These are phyloP conservation scores for Heliconius melpomene DNA, from an alignment of 1,140 invertebrate genomes.

Conservation along the genomic window DNA sequence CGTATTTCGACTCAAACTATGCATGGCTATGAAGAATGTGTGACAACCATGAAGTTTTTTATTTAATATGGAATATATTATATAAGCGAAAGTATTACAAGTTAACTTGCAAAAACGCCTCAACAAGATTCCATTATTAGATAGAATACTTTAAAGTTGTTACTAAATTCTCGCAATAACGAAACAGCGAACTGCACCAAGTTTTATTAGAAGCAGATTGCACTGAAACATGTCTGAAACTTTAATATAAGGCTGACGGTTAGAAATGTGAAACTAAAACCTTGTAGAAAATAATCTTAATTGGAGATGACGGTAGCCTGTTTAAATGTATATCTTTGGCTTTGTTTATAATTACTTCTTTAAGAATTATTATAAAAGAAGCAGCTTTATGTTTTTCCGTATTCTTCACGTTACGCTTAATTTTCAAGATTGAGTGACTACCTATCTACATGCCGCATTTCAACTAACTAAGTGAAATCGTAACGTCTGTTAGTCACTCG, in stretches of 20 bases:
- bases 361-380: too few relatives aligned
- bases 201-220: conserved; percentile 32
- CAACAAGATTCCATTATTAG: conserved; percentile 9
- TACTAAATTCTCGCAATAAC: conserved; percentile 29
- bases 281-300: conserved; percentile 24
- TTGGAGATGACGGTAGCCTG: conserved; percentile 16
- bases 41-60: too few relatives aligned
- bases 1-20: too few relatives aligned
- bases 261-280: conserved; percentile 20
- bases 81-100: background rate
- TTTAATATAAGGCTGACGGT: conserved; percentile 30
- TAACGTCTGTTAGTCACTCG: too few relatives aligned
- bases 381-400: too few relatives aligned
- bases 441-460: too few relatives aligned
- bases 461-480: too few relatives aligned
- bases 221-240: conserved; percentile 23
- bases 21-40: too few relatives aligned
- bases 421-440: too few relatives aligned
- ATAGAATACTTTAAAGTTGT: conserved; percentile 27
- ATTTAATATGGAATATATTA: too few relatives aligned
- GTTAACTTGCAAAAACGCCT: conserved; percentile 4
- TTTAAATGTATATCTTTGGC: background rate
- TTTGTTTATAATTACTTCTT: background rate
- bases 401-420: too few relatives aligned
- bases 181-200: conserved; percentile 22